phyloP scores from a whole-genome alignment of 2,797 vertebrate genomes.

The Thripadectes ignobilis region DNA sequence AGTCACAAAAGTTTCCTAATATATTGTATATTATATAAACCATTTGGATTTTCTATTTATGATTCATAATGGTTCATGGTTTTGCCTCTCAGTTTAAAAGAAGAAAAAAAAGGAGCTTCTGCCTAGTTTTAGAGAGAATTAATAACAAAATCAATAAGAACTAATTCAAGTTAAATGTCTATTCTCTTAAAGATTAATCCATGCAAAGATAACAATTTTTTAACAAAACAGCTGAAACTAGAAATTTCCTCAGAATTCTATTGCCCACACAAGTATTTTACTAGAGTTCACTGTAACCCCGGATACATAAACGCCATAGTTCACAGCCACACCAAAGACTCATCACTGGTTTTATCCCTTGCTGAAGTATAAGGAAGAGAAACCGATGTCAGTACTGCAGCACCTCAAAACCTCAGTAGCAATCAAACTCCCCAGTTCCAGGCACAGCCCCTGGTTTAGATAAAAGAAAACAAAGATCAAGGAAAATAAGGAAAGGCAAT shows the following conservation, averaged over 20 bases:
- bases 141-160: not conserved
- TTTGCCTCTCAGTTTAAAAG: not conserved
- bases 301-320: accelerated
- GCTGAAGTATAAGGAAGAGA: too few relatives aligned
- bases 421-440: not conserved
- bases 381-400: not conserved
- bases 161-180: not conserved
- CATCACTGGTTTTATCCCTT: not conserved
- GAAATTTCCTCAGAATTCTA: not conserved
- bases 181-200: not conserved
- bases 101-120: not conserved
- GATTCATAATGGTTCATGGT: accelerated
- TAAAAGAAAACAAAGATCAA: not conserved
- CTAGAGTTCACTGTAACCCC: not conserved
- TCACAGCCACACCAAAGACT: not conserved
- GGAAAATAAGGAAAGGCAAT: not conserved
- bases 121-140: not conserved
- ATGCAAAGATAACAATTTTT: not conserved
- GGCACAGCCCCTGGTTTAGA: not conserved
- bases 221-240: not conserved
- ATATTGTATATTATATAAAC: not conserved
- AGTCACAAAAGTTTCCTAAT: not conserved
- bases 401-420: accelerated
- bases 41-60: not conserved
- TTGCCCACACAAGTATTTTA: accelerated